Evolutionary conservation across 1,140 invertebrate genomes (phyloP), one percentile per base, ranked within the genome.

Genomic region (Bombus consobrinus): DNA sequence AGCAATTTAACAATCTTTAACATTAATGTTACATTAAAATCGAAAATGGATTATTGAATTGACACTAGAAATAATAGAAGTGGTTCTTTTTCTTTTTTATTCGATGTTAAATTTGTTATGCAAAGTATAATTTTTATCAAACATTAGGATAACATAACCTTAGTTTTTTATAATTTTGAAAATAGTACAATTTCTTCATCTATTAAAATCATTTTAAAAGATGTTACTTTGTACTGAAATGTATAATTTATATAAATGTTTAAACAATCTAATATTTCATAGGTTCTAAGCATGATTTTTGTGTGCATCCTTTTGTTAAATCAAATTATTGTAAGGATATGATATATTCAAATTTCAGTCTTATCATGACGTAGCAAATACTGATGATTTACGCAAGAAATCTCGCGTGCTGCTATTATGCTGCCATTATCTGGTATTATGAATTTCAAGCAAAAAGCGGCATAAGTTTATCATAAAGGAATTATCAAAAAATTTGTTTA

Each of bases 381-480:
- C 72, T 81, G 81, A 88, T 88, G 10, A 28, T 86, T 83, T 89
- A 85, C 80, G 81, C 53, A 89, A 86, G 62, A 83, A 68, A 74
- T 81, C 12, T 37, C 28, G 77, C 34, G 72, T 81, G 18, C 39
- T 47, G 18, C 39, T 28, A 53, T 41, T 15, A 62, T 68, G 64
- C 18, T 37, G 6, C 77, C 32, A n/a, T 47, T 53, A 79, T n/a
- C n/a, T 78, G 37, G 47, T 64, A 66, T 37, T 4, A 62, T 37
- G 28, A 69, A 39, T 68, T 68, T 22, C 6, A 34, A 34, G 32
- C 1, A 68, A 68, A 68, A 68, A 53, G 18, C 8, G 6, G 12
- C 10, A 77, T 41, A 37, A 71, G 6, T 10, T 13, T n/a, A 39
- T 22, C 47, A n/a, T 59, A 72, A 39, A 81, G 15, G n/a, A 69